Base-by-base conservation (phyloP, 2,888 invertebrate species). In the Tupiocoris notatus region DNA sequence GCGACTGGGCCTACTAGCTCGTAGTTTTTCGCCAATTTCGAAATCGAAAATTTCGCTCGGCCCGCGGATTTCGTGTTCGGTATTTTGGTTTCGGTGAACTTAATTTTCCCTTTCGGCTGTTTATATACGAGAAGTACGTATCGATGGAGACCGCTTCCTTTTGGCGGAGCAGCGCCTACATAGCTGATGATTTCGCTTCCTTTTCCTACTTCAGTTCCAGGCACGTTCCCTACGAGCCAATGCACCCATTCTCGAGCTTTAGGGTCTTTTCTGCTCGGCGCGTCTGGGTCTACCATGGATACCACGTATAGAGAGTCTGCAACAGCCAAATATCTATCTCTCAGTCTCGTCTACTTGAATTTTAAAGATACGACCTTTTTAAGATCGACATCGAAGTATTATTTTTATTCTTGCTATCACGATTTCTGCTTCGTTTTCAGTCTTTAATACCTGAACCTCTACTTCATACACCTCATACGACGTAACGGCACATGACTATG, bases 171-270 rank as follows among this genome's bases (percentile, higher is more conserved):
- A 9, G 95, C 89, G 59, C 95, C 95, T 39, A 93, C 84, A 84
- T 94, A 97, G 3, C 88, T 90, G 0, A 92, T 88, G 0, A 95
- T 85, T 0, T 87, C 87, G 75, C 94, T 92, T 2, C 96, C 96
- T 2, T 87, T 85, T 0, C 83, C 81, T 1, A 96, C 83, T 80
- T 92, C 86, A 79, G 82, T 84, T 12, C 92, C 94, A 18, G 91
- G 92, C 80, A 97, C 91, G 83, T 96, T 96, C 22, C 89, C 92
- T 0, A 96, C 91, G 1, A 95, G 84, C 96, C 95, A 96, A 84
- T 96, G 95, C 82, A 92, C 92, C 91, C 92, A 95, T 84, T 96
- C 96, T 54, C 95, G 88, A 83, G 88, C 90, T 79, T 86, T 91
- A 0, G 94, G 95, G 7, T 91, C 88, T 18, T 86, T 83, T 25